A percentile compares a stretch with the other conserved stretches of the same genome.
Evolutionary conservation across 1,140 invertebrate species (phyloP).

Genomic region (Lepidostoma basale): DNA sequence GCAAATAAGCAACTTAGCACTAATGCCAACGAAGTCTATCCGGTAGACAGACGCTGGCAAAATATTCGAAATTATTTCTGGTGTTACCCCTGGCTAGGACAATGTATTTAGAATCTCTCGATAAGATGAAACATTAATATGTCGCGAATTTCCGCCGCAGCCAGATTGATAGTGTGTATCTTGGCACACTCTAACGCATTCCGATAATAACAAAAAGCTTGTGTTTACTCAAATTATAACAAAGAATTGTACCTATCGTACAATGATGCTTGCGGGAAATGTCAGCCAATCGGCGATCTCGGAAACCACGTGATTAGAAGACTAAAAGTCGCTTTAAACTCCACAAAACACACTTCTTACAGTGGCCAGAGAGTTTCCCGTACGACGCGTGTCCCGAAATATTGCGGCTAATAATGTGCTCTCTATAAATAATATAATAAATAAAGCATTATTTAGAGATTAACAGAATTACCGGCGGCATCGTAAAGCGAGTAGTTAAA

Average conservation of each 20-base stretch:
- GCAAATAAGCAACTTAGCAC: too few species aligned
- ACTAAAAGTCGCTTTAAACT: constrained; percentile 14
- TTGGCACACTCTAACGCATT: neutral
- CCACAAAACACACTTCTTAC: constrained; percentile 2
- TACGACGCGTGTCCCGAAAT: constrained; percentile 16
- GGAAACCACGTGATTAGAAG: neutral
- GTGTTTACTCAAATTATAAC: neutral
- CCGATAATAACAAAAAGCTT: neutral
- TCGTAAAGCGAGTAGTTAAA: too few species aligned
- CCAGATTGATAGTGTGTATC: neutral
- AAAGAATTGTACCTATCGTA: neutral
- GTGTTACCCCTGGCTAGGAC: too few species aligned
- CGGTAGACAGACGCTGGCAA: too few species aligned
- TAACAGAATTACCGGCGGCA: too few species aligned
- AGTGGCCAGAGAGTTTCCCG: neutral
- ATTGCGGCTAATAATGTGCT: too few species aligned
- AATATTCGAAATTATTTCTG: too few species aligned
- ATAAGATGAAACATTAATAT: neutral
- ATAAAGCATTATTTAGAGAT: too few species aligned
- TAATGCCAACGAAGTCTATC: too few species aligned
- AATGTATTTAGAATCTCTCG: too few species aligned
- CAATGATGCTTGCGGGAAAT: neutral
- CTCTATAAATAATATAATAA: too few species aligned
- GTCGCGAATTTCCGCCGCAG: neutral
- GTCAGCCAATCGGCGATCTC: constrained; percentile 1